Evolutionary conservation across 2,888 invertebrate genomes (phyloP).

Genomic region (Eupeodes luniger): DNA sequence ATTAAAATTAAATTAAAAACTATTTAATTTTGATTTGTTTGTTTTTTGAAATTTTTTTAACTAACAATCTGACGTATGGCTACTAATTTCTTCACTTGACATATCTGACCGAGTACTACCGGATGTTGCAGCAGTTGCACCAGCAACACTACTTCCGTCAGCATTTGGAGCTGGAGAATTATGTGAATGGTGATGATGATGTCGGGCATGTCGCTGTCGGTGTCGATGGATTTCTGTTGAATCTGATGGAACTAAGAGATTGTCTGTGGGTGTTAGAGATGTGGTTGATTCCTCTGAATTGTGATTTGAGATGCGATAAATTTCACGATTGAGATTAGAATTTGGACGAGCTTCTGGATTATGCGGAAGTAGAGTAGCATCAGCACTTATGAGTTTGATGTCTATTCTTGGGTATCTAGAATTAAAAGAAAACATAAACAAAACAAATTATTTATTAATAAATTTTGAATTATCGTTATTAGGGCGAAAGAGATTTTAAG

Average conservation of each 20-base stretch:
- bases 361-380: conserved; percentile 77
- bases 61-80: conserved; percentile 63
- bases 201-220: conserved; percentile 77
- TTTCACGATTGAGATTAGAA: conserved; percentile 78
- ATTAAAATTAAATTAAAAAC: conserved; percentile 22
- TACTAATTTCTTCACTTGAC: conserved; percentile 53
- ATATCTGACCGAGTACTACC: conserved; percentile 55
- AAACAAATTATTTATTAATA: not conserved
- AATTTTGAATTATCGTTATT: not conserved
- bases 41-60: not conserved
- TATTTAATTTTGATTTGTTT: not conserved
- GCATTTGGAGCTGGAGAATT: conserved; percentile 73
- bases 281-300: conserved; percentile 79
- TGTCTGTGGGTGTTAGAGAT: conserved; percentile 80
- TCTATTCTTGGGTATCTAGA: conserved; percentile 83
- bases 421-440: conserved; percentile 18
- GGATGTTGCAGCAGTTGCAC: conserved; percentile 61
- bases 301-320: conserved; percentile 77
- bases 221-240: conserved; percentile 76
- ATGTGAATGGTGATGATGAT: conserved; percentile 77
- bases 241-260: conserved; percentile 79
- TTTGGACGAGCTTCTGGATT: conserved; percentile 77
- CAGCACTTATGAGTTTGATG: conserved; percentile 79
- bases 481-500: not conserved
- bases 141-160: conserved; percentile 67